Percentiles rank a stretch among this genome's conserved stretches.
Evolutionary conservation across 2,888 invertebrate species (phyloP).

Genomic region (Nemapogon koenigi): DNA sequence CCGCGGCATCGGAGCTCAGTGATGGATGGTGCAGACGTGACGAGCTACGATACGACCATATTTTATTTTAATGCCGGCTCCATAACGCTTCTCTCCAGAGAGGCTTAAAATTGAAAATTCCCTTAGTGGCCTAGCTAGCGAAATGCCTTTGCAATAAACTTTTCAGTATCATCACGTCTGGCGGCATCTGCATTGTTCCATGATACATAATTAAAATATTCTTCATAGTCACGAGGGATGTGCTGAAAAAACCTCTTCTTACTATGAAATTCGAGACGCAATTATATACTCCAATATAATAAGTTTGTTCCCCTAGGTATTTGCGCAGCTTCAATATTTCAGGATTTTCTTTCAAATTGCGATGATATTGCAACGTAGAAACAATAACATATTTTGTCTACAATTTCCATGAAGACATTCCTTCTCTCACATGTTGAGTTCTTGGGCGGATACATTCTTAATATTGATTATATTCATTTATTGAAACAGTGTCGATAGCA

Average conservation of each 20-base stretch:
- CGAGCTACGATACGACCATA: slow-evolving; percentile 41
- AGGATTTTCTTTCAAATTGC: too few species aligned
- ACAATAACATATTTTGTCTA: too few species aligned
- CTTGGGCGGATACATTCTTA: too few species aligned
- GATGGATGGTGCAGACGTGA: slow-evolving; percentile 61
- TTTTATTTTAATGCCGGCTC: slow-evolving; percentile 56
- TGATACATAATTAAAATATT: slow-evolving; percentile 8
- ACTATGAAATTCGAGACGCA: slow-evolving; percentile 3
- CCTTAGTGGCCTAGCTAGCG: slow-evolving; percentile 18
- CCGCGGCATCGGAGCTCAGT: slow-evolving; percentile 18
- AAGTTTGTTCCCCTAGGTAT: too few species aligned
- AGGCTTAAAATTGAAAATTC: slow-evolving; percentile 63
- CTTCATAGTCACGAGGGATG: slow-evolving; percentile 6
- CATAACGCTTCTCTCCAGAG: slow-evolving; percentile 30
- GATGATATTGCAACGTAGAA: too few species aligned
- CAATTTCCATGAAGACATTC: too few species aligned
- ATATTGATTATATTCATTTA: too few species aligned
- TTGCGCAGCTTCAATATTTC: too few species aligned
- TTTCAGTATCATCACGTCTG: slow-evolving; percentile 8
- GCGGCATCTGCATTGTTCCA: neutral
- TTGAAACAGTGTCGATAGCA: too few species aligned
- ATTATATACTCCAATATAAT: neutral
- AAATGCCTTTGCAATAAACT: slow-evolving; percentile 9
- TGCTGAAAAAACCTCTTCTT: slow-evolving; percentile 1
- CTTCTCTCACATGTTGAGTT: too few species aligned